A percentile compares a stretch with the other conserved stretches of the same genome.
These are phyloP conservation scores for Lasiurus borealis DNA, from an alignment of 2,113 vertebrate genomes.

Conservation along the genomic window DNA sequence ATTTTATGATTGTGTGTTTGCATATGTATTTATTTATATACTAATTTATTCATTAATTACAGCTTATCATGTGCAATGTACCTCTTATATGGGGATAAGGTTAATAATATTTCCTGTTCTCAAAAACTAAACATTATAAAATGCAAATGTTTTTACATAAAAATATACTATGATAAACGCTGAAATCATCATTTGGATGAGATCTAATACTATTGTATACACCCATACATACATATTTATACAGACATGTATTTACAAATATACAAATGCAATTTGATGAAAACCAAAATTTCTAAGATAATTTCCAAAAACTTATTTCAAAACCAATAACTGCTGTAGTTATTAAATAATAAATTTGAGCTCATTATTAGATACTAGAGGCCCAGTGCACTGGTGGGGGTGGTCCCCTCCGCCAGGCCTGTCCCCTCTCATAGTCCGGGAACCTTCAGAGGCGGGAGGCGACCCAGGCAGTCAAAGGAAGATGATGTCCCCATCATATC, in stretches of 20 bases:
- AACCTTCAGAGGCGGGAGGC: no score
- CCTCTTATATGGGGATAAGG: background rate
- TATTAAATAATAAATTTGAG: background rate
- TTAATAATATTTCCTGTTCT: background rate
- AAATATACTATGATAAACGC: background rate
- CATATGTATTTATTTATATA: background rate
- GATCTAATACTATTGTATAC: background rate
- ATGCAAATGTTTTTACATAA: background rate
- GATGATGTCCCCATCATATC: no score
- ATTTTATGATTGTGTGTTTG: background rate
- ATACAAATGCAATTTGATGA: background rate
- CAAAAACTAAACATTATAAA: background rate
- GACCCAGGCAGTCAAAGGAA: no score
- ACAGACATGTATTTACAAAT: background rate
- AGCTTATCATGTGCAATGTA: background rate
- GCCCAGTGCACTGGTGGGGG: no score
- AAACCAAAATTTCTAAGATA: background rate
- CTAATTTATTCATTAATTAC: background rate
- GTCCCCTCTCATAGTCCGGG: no score
- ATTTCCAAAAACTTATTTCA: background rate
- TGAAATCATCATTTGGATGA: conserved; percentile 37
- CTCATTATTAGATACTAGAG: background rate
- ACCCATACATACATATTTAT: background rate
- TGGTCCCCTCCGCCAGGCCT: no score
- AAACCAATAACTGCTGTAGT: background rate